phyloP scores from a whole-genome alignment of 2,797 vertebrate genomes.

The Channallabes apus region DNA sequence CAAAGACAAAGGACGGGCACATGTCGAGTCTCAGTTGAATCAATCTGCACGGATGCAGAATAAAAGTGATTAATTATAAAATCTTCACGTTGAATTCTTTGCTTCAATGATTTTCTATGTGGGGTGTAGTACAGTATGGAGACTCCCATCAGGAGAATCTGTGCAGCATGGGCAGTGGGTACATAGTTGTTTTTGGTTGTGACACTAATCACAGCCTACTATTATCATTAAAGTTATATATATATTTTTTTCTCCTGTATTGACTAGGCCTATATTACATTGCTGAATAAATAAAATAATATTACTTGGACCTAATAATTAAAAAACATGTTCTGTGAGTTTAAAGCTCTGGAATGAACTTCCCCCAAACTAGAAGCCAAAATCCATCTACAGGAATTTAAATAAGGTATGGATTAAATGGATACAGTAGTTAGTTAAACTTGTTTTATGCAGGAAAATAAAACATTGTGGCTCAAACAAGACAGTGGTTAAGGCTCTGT shows the following conservation, averaged over 20 bases:
- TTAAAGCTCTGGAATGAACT: neutral
- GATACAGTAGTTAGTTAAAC: neutral
- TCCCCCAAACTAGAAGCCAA: neutral
- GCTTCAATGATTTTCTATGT: neutral
- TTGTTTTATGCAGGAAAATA: no score
- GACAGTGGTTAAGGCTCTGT: no score
- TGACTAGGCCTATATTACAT: neutral
- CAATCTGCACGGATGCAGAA: neutral
- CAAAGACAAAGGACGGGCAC: constrained; percentile 17
- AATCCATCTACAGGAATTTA: neutral
- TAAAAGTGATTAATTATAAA: neutral
- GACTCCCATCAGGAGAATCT: neutral
- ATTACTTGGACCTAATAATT: neutral
- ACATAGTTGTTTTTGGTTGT: neutral
- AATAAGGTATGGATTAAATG: neutral
- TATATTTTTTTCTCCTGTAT: neutral
- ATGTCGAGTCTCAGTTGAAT: neutral
- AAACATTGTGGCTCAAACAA: no score
- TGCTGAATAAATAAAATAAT: neutral
- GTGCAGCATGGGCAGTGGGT: no score
- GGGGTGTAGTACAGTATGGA: neutral
- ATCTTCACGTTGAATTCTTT: neutral
- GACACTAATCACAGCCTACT: neutral
- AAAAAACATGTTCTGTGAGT: neutral
- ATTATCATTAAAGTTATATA: neutral